Percentiles rank a stretch among this genome's conserved stretches.
These are phyloP conservation scores for Bubalus kerabau DNA, from an alignment of 2,113 vertebrate species.

Conservation along the genomic window DNA sequence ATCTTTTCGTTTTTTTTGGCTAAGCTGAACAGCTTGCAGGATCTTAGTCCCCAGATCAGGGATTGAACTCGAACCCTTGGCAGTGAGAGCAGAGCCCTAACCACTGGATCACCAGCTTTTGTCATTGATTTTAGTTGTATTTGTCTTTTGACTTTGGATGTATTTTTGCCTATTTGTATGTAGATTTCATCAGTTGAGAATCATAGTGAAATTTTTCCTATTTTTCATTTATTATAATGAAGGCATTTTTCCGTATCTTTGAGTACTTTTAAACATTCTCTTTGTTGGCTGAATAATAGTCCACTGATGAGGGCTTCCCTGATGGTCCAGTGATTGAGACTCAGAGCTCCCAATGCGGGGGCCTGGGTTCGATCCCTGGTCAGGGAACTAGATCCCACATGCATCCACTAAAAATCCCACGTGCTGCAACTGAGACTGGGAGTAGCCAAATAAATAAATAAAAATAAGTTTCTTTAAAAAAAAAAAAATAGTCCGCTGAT, in stretches of 20 bases:
- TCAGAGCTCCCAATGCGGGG: not conserved
- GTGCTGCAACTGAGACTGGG: not conserved
- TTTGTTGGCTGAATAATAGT: not conserved
- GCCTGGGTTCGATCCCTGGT: not conserved
- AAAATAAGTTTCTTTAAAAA: not conserved
- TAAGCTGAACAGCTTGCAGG: not conserved
- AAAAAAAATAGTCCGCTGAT: not conserved
- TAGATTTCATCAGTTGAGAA: not conserved
- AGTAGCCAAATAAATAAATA: not conserved
- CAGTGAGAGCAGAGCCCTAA: not conserved
- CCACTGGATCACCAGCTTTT: not conserved
- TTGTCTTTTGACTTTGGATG: not conserved
- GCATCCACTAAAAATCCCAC: not conserved
- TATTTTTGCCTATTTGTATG: not conserved
- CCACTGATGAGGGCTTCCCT: not conserved
- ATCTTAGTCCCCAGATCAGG: not conserved
- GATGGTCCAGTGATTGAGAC: not conserved
- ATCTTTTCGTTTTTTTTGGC: not conserved
- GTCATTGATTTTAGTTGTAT: not conserved
- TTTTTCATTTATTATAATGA: not conserved
- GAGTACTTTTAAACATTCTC: not conserved
- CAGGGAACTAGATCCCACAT: not conserved
- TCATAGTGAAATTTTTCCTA: not conserved
- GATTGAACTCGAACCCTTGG: not conserved
- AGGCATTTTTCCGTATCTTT: not conserved